Evolutionary conservation across 2,113 vertebrate species (phyloP), one percentile per base, ranked within the genome.

Genomic region (Silurus meridionalis): DNA sequence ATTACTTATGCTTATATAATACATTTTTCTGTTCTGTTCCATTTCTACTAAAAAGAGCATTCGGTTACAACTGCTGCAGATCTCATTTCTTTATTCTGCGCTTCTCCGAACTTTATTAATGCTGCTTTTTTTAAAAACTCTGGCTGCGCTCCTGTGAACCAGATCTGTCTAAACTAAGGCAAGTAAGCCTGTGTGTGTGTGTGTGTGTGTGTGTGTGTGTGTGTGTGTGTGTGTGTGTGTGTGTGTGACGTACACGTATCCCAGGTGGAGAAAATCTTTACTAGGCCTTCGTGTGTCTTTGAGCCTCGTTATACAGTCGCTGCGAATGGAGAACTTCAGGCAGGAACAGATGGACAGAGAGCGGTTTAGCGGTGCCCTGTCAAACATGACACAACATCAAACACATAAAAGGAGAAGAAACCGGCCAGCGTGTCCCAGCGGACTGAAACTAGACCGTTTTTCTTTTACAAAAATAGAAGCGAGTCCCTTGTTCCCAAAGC

Each of bases 301-400:
- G 75, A 85, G 84, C 23, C 37, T 58, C 25, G 67, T 86, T 82
- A 63, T 23, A 23, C 66, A 71, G 13, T 61, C 79, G n/a, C 55
- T 74, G 37, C 52, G 46, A 55, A 86, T 66, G 50, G 84, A 69
- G 63, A 69, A 60, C 75, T 69, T 85, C 80, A 55, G 80, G 55
- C 60, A n/a, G 55, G 71, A 87, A 83, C 86, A 87, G 80, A 87
- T 77, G 86, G 86, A 50, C 58, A 15, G 80, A 82, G 69, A 53
- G 25, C 21, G 82, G 69, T 64, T 75, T 72, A 86, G 69, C 80
- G 57, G 71, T 55, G 57, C n/a, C 50, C 85, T 46, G 69, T 86
- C 69, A 75, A 86, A 75, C 58, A 74, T 82, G 66, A 77, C 69
- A 77, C 79, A 86, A 82, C 78, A 85, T 71, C 67, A 81, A 52